A percentile compares a stretch with the other conserved stretches of the same genome.
Evolutionary conservation across 2,888 invertebrate genomes (phyloP).

Genomic region (Cephalotes varians): DNA sequence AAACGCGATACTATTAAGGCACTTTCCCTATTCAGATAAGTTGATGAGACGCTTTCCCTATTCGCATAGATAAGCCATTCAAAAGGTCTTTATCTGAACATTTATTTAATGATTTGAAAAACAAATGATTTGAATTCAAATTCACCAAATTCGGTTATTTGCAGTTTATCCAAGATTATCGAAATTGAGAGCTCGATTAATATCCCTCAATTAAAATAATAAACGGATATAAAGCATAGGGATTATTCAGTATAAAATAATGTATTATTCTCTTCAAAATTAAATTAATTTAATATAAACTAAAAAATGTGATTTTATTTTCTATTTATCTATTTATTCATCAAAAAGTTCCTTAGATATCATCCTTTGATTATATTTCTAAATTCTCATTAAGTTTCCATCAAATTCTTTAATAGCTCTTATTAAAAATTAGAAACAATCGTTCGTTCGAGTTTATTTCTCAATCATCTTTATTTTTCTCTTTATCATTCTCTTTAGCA

Average conservation of each 20-base stretch:
- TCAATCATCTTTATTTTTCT: not conserved
- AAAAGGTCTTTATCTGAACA: not conserved
- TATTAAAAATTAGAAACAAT: not conserved
- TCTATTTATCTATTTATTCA: not conserved
- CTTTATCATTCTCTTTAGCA: not conserved
- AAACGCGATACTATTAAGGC: not conserved
- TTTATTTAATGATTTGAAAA: not conserved
- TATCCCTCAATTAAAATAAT: not conserved
- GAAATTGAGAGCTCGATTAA: not conserved
- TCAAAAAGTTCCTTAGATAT: not conserved
- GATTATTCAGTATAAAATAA: not conserved
- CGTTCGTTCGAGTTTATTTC: not conserved
- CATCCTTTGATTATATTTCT: not conserved
- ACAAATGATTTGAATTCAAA: not conserved
- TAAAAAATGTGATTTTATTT: not conserved
- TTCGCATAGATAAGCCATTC: not conserved
- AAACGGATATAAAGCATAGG: not conserved
- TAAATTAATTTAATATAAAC: not conserved
- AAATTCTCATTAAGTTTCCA: not conserved
- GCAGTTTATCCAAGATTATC: not conserved
- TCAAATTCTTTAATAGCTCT: not conserved
- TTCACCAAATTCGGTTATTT: not conserved
- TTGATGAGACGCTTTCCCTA: not conserved
- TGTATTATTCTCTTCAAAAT: not conserved
- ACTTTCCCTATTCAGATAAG: constrained; percentile 18